These are phyloP conservation scores for Drosophila micromelanica DNA, from an alignment of 1,140 invertebrate species.

Conservation along the genomic window DNA sequence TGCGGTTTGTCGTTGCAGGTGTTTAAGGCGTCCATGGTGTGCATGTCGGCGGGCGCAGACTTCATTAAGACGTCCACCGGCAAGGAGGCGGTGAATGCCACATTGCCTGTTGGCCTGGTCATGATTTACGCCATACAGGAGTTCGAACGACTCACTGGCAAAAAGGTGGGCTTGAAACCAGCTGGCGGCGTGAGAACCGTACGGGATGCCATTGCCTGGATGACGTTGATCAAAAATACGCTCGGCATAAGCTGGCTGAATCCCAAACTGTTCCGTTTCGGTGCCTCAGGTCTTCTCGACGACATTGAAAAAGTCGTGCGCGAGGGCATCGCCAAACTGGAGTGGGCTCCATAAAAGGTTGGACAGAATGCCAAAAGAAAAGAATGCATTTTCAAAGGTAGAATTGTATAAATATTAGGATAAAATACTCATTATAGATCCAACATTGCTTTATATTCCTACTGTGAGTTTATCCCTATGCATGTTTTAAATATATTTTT, in stretches of 20 bases:
- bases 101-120: constrained; percentile 94
- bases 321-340: constrained; percentile 44
- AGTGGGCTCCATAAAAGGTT: constrained; percentile 29
- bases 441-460: constrained; percentile 4
- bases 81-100: constrained; percentile 98
- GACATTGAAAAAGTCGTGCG: constrained; percentile 87
- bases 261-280: constrained; percentile 95
- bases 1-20: constrained; percentile 29
- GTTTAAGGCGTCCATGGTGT: constrained; percentile 95
- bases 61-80: constrained; percentile 99
- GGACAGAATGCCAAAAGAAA: too few relatives aligned
- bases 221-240: constrained; percentile 93
- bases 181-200: constrained; percentile 97
- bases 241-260: constrained; percentile 95
- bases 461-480: constrained; percentile 11
- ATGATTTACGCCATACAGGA: constrained; percentile 97
- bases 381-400: background rate
- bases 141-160: constrained; percentile 90
- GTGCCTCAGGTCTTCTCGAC: constrained; percentile 94
- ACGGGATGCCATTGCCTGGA: constrained; percentile 94
- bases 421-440: background rate
- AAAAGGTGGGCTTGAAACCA: constrained; percentile 97
- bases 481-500: constrained; percentile 51
- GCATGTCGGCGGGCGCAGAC: constrained; percentile 98
- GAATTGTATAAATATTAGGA: constrained; percentile 9